Percentiles rank a stretch among this genome's conserved stretches.
phyloP scores from a whole-genome alignment of 1,140 invertebrate species.

The Delia radicum region DNA sequence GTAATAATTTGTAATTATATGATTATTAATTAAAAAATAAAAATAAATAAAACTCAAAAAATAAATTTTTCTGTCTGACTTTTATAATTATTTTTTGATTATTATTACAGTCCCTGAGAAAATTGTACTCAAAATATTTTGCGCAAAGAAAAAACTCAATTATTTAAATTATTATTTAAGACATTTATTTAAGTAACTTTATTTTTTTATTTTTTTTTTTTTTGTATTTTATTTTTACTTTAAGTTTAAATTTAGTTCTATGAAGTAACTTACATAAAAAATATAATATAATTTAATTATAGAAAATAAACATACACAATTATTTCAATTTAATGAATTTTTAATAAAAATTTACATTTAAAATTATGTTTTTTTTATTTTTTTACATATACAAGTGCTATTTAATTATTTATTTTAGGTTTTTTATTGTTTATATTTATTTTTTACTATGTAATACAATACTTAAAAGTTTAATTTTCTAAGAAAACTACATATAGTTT shows the following conservation, averaged over 20 bases:
- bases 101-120: too few relatives aligned
- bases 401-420: conserved; percentile 27
- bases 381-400: conserved; percentile 38
- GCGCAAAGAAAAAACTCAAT: too few relatives aligned
- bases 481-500: conserved; percentile 23
- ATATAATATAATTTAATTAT: conserved; percentile 18
- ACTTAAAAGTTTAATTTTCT: conserved; percentile 35
- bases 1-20: too few relatives aligned
- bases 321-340: not conserved
- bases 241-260: conserved; percentile 22
- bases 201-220: conserved; percentile 24
- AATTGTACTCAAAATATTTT: too few relatives aligned
- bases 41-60: too few relatives aligned
- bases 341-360: not conserved
- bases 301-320: not conserved
- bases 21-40: too few relatives aligned
- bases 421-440: conserved; percentile 16
- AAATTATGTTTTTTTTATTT: conserved; percentile 36
- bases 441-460: conserved; percentile 37
- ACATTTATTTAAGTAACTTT: conserved; percentile 33
- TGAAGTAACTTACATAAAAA: conserved; percentile 20
- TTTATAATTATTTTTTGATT: too few relatives aligned
- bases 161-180: conserved; percentile 37
- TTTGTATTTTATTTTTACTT: not conserved
- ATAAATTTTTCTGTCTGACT: too few relatives aligned